Evolutionary conservation across 2,888 invertebrate genomes (phyloP), one percentile per base, ranked within the genome.

Genomic region (Glyphotaelius pellucidus): DNA sequence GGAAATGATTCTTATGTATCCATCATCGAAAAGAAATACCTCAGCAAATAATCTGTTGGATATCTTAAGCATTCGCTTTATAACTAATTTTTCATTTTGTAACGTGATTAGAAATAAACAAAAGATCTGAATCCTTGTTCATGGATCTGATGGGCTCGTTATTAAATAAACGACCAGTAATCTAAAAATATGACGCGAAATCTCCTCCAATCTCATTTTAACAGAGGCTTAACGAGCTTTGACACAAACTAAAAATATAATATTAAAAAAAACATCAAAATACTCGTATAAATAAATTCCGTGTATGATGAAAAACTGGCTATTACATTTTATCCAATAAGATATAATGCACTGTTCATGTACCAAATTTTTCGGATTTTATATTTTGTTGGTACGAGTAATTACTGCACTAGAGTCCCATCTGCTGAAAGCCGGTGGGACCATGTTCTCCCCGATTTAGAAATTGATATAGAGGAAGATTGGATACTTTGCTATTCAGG

Each of bases 121-220:
- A 35, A 35, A 25, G 4, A 83, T 5, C 35, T 25, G 9, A 35
- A 15, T 83, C 35, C 9, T 83, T 25, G 35, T 83, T 83, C 35
- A 83, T 83, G 35, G 32, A 35, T 83, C 83, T 83, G 5, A 35
- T 35, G 35, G 19, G 1, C 83, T 35, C 19, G 19, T 35, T 83
- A 35, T 83, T 35, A 83, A 83, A 83, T 35, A 83, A 83, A 83
- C 35, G 19, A 83, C 15, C 25, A 7, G 35, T 25, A 83, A 35
- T 35, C 25, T 83, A 35, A 83, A 83, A 83, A 83, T 25, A 83
- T 83, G 35, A 35, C 83, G 35, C 35, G 83, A 35, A 83, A 83
- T 0, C 5, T 32, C 35, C 19, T 11, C 32, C 32, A 11, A 25
- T 83, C 19, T 35, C 25, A 83, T 25, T 83, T 83, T 83, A 19